Evolutionary conservation across 2,797 vertebrate genomes (phyloP).

Genomic region (Phoxinus dragarum): DNA sequence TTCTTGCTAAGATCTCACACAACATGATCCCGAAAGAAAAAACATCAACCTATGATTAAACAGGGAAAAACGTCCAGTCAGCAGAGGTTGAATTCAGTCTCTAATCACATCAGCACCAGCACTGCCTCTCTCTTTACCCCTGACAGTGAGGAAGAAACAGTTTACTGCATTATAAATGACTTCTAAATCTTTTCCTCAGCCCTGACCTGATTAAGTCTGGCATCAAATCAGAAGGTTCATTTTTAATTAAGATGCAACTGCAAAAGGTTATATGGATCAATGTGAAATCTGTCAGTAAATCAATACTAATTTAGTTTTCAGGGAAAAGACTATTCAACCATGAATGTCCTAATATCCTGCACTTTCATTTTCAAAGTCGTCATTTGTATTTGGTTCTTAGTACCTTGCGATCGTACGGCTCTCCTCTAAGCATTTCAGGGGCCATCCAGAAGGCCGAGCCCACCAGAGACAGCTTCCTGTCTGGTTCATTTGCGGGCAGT

Average conservation of each 20-base stretch:
- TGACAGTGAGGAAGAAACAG: background rate
- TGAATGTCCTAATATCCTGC: no score
- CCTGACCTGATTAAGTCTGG: conserved; percentile 8
- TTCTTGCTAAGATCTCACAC: conserved; percentile 80
- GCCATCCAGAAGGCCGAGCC: conserved; percentile 85
- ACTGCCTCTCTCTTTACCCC: background rate
- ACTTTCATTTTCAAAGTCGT: background rate
- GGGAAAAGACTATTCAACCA: background rate
- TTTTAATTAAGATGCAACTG: conserved; percentile 15
- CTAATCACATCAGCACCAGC: background rate
- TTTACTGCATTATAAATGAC: conserved; percentile 18
- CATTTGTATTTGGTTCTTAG: background rate
- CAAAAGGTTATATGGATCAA: conserved; percentile 4
- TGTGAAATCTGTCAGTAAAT: conserved; percentile 12
- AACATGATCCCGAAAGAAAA: conserved; percentile 83
- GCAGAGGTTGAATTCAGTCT: background rate
- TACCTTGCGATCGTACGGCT: conserved; percentile 81
- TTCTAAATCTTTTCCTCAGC: background rate
- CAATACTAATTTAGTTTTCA: background rate
- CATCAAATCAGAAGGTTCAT: background rate
- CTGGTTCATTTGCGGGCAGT: conserved; percentile 67
- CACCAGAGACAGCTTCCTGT: conserved; percentile 80
- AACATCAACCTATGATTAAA: conserved; percentile 76
- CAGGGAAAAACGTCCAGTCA: background rate
- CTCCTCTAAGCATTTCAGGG: conserved; percentile 81